Base-by-base conservation (phyloP, 2,113 vertebrate species). In the Morone saxatilis region DNA sequence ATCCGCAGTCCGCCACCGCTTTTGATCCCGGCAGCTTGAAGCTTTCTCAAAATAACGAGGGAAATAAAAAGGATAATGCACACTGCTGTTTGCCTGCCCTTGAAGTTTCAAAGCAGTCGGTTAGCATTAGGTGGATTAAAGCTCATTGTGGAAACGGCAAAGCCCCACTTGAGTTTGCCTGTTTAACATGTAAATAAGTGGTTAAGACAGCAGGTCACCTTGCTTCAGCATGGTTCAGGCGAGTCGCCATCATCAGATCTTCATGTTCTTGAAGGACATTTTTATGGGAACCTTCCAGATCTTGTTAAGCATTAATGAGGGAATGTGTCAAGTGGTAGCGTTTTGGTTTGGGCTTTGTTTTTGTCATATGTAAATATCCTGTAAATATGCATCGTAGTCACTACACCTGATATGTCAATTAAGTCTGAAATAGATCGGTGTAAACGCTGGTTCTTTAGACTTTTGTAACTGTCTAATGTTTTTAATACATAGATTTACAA, bases 51-150 rank as follows among this genome's bases (percentile, higher is more conserved):
- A 77, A 81, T 86, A 61, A 60, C 53, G 38, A 50, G 16, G 1
- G 0, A 73, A 78, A 71, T 72, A 36, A 65, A 82, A 78, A 62
- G 70, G 74, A 79, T 84, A 71, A 75, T 53, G 38, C 47, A 76
- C 61, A 38, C 14, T 57, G 40, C 66, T 53, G 56, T 43, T 59
- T 5, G 25, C 65, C 57, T 63, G 69, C 54, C 65, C 76, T 81
- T 88, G 81, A 84, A 65, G 71, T 86, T 71, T 74, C 71, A 81
- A 77, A 86, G 75, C 76, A 80, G 60, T 81, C 17, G 14, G n/a
- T 78, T 67, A 50, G 41, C 56, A 86, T 77, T 68, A 76, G 69
- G 20, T 71, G 25, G 67, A 77, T 84, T 80, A 81, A 77, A 81
- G 20, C 76, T 70, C 62, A 71, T 76, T 86, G 84, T 87, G 50